Evolutionary conservation across 2,113 vertebrate genomes (phyloP).

Genomic region (Pterocles gutturalis): DNA sequence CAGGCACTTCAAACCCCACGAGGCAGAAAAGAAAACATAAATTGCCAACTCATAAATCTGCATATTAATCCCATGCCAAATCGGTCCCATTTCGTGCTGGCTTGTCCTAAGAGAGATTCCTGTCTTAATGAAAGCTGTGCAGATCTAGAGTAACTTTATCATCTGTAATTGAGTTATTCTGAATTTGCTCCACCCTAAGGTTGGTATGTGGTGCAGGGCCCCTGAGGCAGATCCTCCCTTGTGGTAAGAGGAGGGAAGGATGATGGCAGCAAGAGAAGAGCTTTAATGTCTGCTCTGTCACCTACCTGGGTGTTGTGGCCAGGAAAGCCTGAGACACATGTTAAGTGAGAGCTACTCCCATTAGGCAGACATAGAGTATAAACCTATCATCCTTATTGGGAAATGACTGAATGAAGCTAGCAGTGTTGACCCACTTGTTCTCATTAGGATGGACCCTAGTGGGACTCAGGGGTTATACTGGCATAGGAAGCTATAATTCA

Average conservation of each 20-base stretch:
- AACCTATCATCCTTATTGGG: not conserved
- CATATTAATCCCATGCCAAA: not conserved
- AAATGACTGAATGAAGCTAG: not conserved
- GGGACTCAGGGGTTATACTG: not conserved
- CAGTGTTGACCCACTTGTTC: not conserved
- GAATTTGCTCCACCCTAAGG: slow-evolving; percentile 6
- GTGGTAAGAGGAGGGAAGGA: not conserved
- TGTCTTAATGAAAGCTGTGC: slow-evolving; percentile 17
- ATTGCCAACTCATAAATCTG: not conserved
- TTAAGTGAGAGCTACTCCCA: not conserved
- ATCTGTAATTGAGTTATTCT: slow-evolving; percentile 3
- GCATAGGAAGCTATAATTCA: not conserved
- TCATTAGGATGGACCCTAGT: not conserved
- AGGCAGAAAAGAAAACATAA: not conserved
- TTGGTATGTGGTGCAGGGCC: not conserved
- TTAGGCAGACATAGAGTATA: not conserved
- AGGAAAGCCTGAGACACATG: not conserved
- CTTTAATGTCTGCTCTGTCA: not conserved
- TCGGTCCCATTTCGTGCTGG: not conserved
- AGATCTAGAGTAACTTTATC: not conserved
- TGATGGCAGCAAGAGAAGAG: not conserved
- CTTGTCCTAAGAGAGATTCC: slow-evolving; percentile 36
- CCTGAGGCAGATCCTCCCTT: not conserved
- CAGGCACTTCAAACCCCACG: not conserved
- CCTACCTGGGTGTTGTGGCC: not conserved